Evolutionary conservation across 2,888 invertebrate species (phyloP).

Genomic region (Drosophila putrida): DNA sequence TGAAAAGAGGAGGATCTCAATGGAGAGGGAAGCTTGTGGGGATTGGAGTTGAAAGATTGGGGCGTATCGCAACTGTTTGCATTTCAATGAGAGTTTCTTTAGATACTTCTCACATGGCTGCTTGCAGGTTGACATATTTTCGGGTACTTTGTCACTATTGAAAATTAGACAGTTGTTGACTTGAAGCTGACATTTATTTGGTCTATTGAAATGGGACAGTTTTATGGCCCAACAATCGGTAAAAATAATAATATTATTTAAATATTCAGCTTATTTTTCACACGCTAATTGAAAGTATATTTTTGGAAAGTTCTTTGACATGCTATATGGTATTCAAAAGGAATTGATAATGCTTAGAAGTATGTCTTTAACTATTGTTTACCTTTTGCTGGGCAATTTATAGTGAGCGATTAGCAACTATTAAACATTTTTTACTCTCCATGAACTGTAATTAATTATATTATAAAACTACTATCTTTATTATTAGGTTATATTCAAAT

Average conservation of each 20-base stretch:
- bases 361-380: constrained; percentile 28
- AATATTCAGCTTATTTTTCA: constrained; percentile 23
- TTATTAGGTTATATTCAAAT: too few relatives aligned
- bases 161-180: constrained; percentile 52
- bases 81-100: constrained; percentile 63
- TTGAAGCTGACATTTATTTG: constrained; percentile 61
- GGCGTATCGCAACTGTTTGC: constrained; percentile 55
- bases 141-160: constrained; percentile 55
- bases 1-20: constrained; percentile 26
- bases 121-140: constrained; percentile 18
- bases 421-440: too few relatives aligned
- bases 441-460: too few relatives aligned
- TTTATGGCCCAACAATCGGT: constrained; percentile 36
- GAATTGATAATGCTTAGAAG: neutral
- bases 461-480: too few relatives aligned
- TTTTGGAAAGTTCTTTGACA: constrained; percentile 13
- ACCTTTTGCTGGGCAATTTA: constrained; percentile 1
- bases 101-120: constrained; percentile 9
- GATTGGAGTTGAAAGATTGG: neutral
- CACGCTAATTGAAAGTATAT: constrained; percentile 15
- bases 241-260: constrained; percentile 20
- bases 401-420: constrained; percentile 17
- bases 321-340: neutral
- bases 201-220: constrained; percentile 49
- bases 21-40: neutral